phyloP scores from a whole-genome alignment of 2,888 invertebrate species.

The Microctonus brassicae region DNA sequence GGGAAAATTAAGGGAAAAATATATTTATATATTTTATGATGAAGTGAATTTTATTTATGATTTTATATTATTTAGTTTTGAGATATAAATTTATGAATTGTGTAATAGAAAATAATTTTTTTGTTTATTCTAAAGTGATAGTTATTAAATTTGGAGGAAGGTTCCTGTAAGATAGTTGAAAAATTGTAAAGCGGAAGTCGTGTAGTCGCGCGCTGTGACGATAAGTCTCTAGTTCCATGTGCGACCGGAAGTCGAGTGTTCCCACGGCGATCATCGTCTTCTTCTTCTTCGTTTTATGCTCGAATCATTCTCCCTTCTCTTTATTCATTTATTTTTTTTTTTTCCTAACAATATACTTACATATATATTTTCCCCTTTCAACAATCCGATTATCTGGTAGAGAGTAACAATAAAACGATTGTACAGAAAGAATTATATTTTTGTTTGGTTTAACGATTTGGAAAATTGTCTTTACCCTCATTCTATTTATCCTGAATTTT shows the following conservation, averaged over 20 bases:
- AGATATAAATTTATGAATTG: no score
- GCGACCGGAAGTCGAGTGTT: slow-evolving; percentile 53
- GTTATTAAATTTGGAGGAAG: no score
- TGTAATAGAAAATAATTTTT: no score
- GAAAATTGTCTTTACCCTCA: neutral
- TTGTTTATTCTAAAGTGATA: no score
- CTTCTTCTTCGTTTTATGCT: slow-evolving; percentile 21
- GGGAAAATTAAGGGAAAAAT: no score
- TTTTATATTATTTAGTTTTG: no score
- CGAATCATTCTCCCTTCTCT: neutral
- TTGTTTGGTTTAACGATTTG: neutral
- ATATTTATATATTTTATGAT: no score
- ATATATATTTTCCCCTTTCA: neutral
- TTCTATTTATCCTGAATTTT: neutral
- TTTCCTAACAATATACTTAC: neutral
- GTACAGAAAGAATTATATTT: neutral
- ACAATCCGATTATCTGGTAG: neutral
- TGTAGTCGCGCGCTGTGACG: slow-evolving; percentile 45
- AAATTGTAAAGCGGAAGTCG: slow-evolving; percentile 56
- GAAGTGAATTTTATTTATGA: no score
- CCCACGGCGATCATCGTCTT: slow-evolving; percentile 62
- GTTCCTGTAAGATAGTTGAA: no score
- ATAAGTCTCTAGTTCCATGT: slow-evolving; percentile 57
- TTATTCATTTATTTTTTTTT: neutral
- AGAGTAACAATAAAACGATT: neutral